Evolutionary conservation across 2,797 vertebrate genomes (phyloP), one percentile per base, ranked within the genome.

Genomic region (Lagodon rhomboides): DNA sequence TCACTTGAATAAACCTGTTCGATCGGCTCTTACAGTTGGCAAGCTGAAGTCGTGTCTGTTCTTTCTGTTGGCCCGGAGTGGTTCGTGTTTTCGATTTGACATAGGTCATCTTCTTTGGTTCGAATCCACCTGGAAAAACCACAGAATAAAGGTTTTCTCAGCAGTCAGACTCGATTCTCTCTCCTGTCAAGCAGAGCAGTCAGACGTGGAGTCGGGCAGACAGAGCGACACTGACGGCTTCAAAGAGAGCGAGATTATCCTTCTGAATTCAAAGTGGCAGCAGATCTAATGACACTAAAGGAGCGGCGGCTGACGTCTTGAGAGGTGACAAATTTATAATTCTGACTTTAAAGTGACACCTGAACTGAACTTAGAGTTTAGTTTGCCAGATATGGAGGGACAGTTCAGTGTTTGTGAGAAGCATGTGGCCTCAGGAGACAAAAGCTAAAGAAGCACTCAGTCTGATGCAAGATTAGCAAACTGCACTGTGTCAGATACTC

Each of bases 51-150:
- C 88, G 82, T 2, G 90, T 92, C 89, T 87, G 90, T 61, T 93
- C 93, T 85, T 92, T 88, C 90, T 91, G 15, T 88, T 93, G 95
- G 65, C 94, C 93, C 17, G 90, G 84, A 68, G 94, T 82, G 76
- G 92, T 82, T 89, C 93, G 85, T 64, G 93, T 82, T 87, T 86
- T 94, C 2, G 87, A 83, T 87, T 94, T 94, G 64, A 91, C 87
- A 38, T 94, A 95, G 46, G 88, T 94, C 91, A 93, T 87, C 92
- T 94, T 95, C 92, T 92, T 93, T 91, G 94, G 94, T 92, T 93
- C 94, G 90, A 89, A 84, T 90, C 92, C 95, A 93, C 96, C 97
- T 98, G 89, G n/a, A 88, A 80, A 72, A 73, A 73, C 12, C 18
- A 86, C 25, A 85, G 20, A 81, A 85, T 50, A 20, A 79, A 75